These are phyloP conservation scores for Diabrotica virgifera DNA, from an alignment of 1,140 invertebrate genomes.

Conservation along the genomic window DNA sequence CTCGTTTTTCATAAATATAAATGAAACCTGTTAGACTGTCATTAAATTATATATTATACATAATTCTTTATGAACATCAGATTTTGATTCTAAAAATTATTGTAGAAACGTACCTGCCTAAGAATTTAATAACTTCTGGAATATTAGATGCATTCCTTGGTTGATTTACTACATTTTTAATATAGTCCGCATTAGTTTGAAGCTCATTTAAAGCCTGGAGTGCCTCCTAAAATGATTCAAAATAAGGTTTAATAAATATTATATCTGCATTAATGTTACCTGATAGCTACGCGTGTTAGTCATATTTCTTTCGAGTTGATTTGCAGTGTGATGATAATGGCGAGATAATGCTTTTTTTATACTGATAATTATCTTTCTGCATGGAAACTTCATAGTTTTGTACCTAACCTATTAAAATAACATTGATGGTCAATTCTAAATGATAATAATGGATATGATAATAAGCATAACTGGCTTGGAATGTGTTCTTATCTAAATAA, in stretches of 20 bases:
- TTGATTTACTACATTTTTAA: slow-evolving; percentile 34
- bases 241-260: neutral
- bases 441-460: no score
- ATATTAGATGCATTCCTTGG: slow-evolving; percentile 29
- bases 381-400: neutral
- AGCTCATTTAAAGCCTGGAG: slow-evolving; percentile 41
- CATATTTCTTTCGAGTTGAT: neutral
- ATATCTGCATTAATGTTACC: neutral
- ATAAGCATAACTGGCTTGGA: no score
- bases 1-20: neutral
- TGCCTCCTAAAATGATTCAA: slow-evolving; percentile 34
- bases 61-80: neutral
- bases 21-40: no score
- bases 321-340: neutral
- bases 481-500: no score
- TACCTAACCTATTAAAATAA: neutral
- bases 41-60: neutral
- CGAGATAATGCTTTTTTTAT: neutral
- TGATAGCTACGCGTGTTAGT: neutral
- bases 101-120: slow-evolving; percentile 33
- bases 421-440: no score
- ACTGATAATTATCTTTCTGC: neutral
- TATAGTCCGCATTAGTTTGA: slow-evolving; percentile 43
- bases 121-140: slow-evolving; percentile 35
- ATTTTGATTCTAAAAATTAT: neutral